Evolutionary conservation across 2,113 vertebrate species (phyloP), one percentile per base, ranked within the genome.

Genomic region (Atractosteus spatula): DNA sequence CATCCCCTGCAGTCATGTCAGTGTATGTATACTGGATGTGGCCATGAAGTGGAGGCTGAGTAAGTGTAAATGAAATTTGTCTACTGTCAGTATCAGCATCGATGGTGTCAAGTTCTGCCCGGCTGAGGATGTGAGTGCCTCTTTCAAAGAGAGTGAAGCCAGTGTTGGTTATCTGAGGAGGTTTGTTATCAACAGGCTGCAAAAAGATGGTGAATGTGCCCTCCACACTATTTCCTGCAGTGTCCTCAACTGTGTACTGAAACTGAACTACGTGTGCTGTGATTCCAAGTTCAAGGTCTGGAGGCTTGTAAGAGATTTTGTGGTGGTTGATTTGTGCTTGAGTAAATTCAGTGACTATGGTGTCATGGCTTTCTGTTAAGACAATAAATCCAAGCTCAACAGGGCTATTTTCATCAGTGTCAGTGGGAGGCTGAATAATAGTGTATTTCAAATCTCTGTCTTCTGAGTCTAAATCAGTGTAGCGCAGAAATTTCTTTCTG

Each of bases 261-360:
- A 98, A 97, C 84, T 97, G 94, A 73, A 97, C 84, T 71, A 96
- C 91, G 29, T 90, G 94, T 41, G 93, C 85, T 16, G 95, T 97
- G 70, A 97, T 96, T 0, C 96, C 96, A 6, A 98, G 85, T 66
- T 98, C 96, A 29, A 94, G 80, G 73, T 96, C 92, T 0, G 97
- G 97, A 0, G 97, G 97, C 17, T 82, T 93, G 80, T 95, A 99
- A 0, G 96, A 88, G 74, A 99, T 94, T 87, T 99, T 99, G 76
- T 96, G 96, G 68, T 99, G 97, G 74, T 98, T 98, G 77, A 99
- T 92, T 87, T 99, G 96, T 4, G 96, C 96, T 83, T 99, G 97
- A 6, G 95, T 97, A 81, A 99, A 99, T 74, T 90, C 94, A 0
- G 78, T 88, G 55, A 98, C 93, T 74, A 90, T 84, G 0, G 82